phyloP scores from a whole-genome alignment of 2,888 invertebrate species.

The Steinernema carpocapsae region DNA sequence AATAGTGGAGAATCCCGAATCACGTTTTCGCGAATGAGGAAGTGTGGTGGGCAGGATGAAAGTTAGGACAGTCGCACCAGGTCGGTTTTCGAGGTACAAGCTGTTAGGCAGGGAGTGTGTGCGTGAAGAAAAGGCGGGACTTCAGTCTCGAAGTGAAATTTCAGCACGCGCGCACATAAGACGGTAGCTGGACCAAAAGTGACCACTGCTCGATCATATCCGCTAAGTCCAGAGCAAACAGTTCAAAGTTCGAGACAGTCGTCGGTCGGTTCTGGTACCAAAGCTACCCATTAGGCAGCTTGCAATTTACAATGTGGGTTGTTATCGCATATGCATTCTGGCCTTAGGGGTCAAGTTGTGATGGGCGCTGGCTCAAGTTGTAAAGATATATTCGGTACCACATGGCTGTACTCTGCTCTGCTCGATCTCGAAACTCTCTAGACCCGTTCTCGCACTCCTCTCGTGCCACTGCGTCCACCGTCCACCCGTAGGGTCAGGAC shows the following conservation, averaged over 20 bases:
- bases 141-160: not conserved
- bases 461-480: constrained; percentile 33
- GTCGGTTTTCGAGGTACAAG: not conserved
- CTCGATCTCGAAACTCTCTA: constrained; percentile 24
- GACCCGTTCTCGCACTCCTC: constrained; percentile 1
- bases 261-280: not conserved
- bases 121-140: constrained; percentile 23
- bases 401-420: constrained; percentile 10
- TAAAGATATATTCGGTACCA: constrained; percentile 22
- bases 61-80: not conserved
- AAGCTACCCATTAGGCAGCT: not conserved
- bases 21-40: not conserved
- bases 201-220: constrained; percentile 3
- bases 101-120: not conserved
- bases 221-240: not conserved
- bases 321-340: constrained; percentile 26
- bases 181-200: constrained; percentile 22
- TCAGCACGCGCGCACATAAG: not conserved
- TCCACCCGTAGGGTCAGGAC: constrained; percentile 33
- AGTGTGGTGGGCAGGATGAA: not conserved
- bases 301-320: constrained; percentile 27
- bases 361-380: constrained; percentile 18
- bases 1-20: not conserved
- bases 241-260: not conserved
- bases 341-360: constrained; percentile 24